Conservation (phyloP, 1,140 invertebrate species). For the Brachionus koreanus region DNA sequence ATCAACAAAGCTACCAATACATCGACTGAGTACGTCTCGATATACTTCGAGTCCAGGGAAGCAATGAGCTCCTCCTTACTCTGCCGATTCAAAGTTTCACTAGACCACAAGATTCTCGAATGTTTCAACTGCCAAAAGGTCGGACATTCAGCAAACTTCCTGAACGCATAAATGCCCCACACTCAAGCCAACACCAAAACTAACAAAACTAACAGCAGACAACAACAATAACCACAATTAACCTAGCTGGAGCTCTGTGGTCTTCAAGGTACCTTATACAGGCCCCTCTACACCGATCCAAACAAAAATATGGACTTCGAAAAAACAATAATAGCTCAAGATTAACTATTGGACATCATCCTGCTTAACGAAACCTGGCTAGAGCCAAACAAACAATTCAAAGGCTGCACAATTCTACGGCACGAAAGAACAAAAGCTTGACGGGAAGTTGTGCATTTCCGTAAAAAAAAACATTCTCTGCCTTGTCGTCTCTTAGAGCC, state of each 20-base stretch:
- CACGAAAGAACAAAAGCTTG: background rate
- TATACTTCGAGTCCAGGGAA: background rate
- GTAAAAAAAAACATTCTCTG: background rate
- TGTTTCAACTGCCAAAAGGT: constrained; percentile 26
- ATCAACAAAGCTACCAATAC: constrained; percentile 17
- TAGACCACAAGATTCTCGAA: constrained; percentile 7
- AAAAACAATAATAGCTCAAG: background rate
- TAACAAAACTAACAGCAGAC: background rate
- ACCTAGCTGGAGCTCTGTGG: background rate
- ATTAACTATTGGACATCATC: background rate
- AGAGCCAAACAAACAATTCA: background rate
- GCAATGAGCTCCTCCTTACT: background rate
- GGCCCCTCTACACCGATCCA: background rate
- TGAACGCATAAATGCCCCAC: background rate
- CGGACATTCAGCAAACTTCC: background rate
- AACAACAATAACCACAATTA: background rate
- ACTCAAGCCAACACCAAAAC: background rate
- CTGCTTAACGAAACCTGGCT: background rate
- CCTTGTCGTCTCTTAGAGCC: background rate
- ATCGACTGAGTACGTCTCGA: background rate
- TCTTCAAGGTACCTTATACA: background rate
- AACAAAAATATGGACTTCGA: background rate
- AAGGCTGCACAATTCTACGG: background rate
- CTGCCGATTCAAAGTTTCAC: background rate
- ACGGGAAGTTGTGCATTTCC: background rate